Evolutionary conservation across 1,140 invertebrate genomes (phyloP).

Genomic region (Drosophila azteca): DNA sequence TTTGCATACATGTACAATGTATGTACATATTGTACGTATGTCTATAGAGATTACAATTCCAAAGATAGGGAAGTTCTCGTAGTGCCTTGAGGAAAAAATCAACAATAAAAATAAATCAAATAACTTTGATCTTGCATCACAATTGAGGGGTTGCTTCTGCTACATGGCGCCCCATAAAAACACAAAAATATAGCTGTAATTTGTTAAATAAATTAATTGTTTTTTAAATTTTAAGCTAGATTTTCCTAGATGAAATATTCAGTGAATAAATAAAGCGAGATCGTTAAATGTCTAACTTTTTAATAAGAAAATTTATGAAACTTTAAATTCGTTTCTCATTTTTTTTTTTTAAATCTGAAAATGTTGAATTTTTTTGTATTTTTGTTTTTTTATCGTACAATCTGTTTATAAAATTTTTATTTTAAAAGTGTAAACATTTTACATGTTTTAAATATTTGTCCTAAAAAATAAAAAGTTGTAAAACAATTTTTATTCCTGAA

Average conservation of each 20-base stretch:
- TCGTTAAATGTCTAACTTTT: no score
- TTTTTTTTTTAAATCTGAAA: slow-evolving; percentile 15
- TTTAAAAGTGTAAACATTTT: no score
- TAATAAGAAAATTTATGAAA: no score
- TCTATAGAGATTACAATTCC: slow-evolving; percentile 25
- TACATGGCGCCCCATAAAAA: slow-evolving; percentile 36
- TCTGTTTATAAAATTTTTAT: no score
- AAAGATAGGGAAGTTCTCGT: neutral
- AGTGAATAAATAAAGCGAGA: no score
- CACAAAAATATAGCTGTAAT: slow-evolving; percentile 55
- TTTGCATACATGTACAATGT: slow-evolving; percentile 39
- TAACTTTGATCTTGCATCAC: slow-evolving; percentile 25
- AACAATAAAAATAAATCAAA: neutral
- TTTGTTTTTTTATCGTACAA: no score
- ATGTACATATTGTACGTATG: neutral
- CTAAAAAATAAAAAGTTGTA: no score
- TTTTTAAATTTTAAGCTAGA: no score
- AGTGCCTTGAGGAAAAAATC: neutral
- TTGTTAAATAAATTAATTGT: slow-evolving; percentile 62
- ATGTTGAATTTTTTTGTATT: no score
- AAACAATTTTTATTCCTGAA: no score
- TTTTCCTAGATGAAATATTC: no score
- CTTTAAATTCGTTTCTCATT: neutral
- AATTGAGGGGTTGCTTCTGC: slow-evolving; percentile 21
- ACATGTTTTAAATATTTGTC: no score